Evolutionary conservation across 2,113 vertebrate genomes (phyloP).

Genomic region (Chaetops frenatus): DNA sequence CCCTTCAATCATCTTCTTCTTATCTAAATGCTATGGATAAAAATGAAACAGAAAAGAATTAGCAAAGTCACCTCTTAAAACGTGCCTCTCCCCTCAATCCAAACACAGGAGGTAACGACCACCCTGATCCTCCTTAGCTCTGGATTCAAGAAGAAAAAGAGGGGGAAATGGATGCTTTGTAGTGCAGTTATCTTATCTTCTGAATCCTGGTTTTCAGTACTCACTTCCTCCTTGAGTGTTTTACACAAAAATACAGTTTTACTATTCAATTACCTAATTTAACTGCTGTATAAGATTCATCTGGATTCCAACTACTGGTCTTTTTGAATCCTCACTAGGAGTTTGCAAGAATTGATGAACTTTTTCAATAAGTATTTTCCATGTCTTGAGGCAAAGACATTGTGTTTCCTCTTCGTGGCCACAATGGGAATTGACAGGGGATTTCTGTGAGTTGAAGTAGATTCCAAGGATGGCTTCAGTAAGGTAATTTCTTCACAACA

Average conservation of each 20-base stretch:
- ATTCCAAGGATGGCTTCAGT: neutral
- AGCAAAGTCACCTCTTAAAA: neutral
- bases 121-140: neutral
- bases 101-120: neutral
- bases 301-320: neutral
- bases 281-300: neutral
- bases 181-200: neutral
- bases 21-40: neutral
- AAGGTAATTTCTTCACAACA: neutral
- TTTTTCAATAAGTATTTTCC: constrained; percentile 7
- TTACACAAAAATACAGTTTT: neutral
- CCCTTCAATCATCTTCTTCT: neutral
- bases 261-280: neutral
- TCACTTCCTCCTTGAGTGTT: neutral
- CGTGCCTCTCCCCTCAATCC: neutral
- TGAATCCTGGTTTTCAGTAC: neutral
- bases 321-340: neutral
- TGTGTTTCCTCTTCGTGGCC: constrained; percentile 2
- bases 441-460: neutral
- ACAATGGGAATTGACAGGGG: neutral
- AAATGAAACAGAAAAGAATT: neutral
- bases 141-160: neutral
- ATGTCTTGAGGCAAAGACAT: constrained; percentile 34
- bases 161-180: neutral
- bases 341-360: neutral